Percentiles rank a stretch among this genome's conserved stretches.
phyloP scores from a whole-genome alignment of 2,888 invertebrate species.

The Pteria penguin region DNA sequence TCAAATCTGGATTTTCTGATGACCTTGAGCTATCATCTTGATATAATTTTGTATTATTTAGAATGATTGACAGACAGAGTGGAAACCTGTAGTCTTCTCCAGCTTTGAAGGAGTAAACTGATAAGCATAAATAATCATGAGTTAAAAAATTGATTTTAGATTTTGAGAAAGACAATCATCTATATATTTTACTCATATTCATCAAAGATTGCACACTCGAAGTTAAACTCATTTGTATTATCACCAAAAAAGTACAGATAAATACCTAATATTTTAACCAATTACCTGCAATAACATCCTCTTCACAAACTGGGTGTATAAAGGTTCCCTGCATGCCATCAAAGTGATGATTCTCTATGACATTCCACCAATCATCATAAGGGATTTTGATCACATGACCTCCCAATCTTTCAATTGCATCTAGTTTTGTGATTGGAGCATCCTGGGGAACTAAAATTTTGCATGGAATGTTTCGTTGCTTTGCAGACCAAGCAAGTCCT shows the following conservation, averaged over 20 bases:
- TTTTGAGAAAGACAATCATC: no score
- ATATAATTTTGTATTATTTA: no score
- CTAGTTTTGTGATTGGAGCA: conserved; percentile 67
- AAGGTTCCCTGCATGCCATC: conserved; percentile 67
- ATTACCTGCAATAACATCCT: conserved; percentile 74
- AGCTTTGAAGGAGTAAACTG: no score
- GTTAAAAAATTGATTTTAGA: no score
- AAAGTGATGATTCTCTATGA: conserved; percentile 59
- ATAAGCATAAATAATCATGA: no score
- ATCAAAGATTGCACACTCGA: no score
- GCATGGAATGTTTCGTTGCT: conserved; percentile 59
- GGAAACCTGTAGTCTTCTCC: no score
- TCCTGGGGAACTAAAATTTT: conserved; percentile 71
- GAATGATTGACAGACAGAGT: no score
- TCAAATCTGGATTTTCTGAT: no score
- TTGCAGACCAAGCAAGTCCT: conserved; percentile 70
- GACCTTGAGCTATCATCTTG: no score
- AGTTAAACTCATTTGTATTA: no score
- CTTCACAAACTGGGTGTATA: conserved; percentile 74
- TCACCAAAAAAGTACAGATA: not conserved
- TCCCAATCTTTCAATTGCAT: conserved; percentile 58
- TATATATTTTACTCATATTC: no score
- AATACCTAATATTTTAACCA: not conserved
- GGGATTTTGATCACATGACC: conserved; percentile 64
- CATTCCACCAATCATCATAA: conserved; percentile 73